phyloP scores from a whole-genome alignment of 2,797 vertebrate species.

The Pithecia hirsuta region DNA sequence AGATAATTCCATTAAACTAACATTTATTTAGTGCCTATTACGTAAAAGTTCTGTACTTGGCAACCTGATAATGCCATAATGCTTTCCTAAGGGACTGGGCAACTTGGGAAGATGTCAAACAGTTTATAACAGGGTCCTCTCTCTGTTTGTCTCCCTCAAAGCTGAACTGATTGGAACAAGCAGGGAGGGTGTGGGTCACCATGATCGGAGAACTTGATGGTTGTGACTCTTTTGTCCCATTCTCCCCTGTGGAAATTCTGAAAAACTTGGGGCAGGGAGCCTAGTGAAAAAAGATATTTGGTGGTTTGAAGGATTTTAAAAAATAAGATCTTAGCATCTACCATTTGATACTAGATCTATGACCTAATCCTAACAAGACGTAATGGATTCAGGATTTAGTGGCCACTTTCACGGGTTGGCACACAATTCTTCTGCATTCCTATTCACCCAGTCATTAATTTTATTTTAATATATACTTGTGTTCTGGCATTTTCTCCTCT shows the following conservation, averaged over 20 bases:
- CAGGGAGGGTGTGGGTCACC: not conserved
- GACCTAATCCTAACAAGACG: not conserved
- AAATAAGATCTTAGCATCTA: not conserved
- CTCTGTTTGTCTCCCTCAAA: not conserved
- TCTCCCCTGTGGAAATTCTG: not conserved
- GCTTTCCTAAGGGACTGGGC: not conserved
- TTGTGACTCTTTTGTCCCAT: not conserved
- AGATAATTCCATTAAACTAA: not conserved
- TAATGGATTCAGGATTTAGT: not conserved
- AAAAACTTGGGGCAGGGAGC: not conserved
- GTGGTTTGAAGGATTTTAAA: not conserved
- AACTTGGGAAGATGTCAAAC: not conserved
- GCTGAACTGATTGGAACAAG: not conserved
- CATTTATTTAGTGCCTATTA: conserved; percentile 3
- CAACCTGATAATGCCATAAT: not conserved
- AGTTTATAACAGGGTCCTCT: not conserved
- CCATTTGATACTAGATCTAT: not conserved
- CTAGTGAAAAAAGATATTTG: not conserved
- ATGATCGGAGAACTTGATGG: not conserved
- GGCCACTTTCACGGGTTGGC: too few species aligned
- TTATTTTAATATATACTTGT: not conserved
- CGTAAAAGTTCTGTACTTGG: not conserved
- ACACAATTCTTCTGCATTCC: not conserved
- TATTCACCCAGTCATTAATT: not conserved
- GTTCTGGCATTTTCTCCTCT: not conserved